Base-by-base conservation (phyloP, 2,797 vertebrate genomes). In the Perodicticus potto region DNA sequence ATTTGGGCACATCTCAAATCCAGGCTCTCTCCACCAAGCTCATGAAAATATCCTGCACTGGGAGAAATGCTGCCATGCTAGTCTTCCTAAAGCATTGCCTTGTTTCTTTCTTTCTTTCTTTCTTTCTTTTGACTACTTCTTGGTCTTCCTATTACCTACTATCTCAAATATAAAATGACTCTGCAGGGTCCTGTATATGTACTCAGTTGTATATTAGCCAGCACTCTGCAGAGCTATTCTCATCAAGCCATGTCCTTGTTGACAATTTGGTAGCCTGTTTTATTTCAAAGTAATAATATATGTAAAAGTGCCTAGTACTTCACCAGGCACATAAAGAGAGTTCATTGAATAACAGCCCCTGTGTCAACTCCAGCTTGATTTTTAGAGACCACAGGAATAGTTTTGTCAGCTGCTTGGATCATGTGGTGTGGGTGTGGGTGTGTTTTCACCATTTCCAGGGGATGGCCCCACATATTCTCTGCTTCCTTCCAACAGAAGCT, bases 371-470 rank as follows among this genome's bases (percentile, higher is more conserved):
- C 43, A 72, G 43, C 45, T 82, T 89, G 63, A 70, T n/a, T 45
- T 61, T 93, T 73, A 93, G 72, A 80, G 34, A n/a, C 32, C 11
- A 25, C 1, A 17, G 61, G 61, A 63, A 67, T 7, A n/a, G 3
- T 45, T 93, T 61, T 43, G 3, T 40, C 7, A 22, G 17, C 40
- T 14, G 8, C 1, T 0, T 16, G n/a, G 34, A 9, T 11, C 20
- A 10, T 0, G 5, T 3, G 1, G 32, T 25, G 34, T 20, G 20
- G 22, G 12, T 27, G 55, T 45, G 40, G n/a, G n/a, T 40, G 61
- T 89, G 49, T 16, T 76, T 92, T 78, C 72, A 11, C 29, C 16
- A 55, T 95, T 84, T 89, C 83, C 17, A 34, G 87, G 40, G 81
- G 55, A 3, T 40, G 32, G 34, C 7, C 53, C 65, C 34, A 34